Evolutionary conservation across 1,140 invertebrate genomes (phyloP), one percentile per base, ranked within the genome.

Genomic region (Sminthurides bifidus): DNA sequence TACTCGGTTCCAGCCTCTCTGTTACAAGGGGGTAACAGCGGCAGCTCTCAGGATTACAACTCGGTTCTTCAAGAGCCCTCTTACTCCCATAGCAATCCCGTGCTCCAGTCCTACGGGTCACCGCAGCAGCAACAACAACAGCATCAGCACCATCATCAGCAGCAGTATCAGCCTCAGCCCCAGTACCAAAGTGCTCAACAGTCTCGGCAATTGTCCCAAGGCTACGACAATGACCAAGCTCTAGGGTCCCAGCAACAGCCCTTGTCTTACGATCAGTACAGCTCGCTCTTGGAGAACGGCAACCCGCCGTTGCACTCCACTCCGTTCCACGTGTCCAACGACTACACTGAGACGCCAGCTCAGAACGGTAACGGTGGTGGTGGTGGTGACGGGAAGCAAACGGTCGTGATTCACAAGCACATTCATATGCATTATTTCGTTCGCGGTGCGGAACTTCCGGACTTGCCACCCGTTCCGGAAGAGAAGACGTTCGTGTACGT

Each of bases 401-500:
- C 46, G 4, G 46, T 49, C 3, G 46, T 49, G 3, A 49, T 49
- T 33, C 46, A 49, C 19, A 49, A 49, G 21, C 46, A 49, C 29
- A 49, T 49, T 24, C 46, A 49, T 33, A 49, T 49, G 46, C 46
- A 49, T 21, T 49, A 49, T 21, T 49, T 49, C 21, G 46, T 49
- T 3, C 8, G 46, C 3, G 46, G 46, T 5, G 27, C 46, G 10
- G 46, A 49, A 31, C 30, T 49, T 33, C 46, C 46, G 4, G 46
- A 49, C 12, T 49, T 49, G 35, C 46, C 44, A 4, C 57, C 57
- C 30, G 29, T 17, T 8, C 57, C 51, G n/a, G 83, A 86, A 72
- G 82, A 87, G 70, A 89, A 87, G 75, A 89, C 85, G 19, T 75
- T 87, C 54, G 85, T 89, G 64, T 89, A 89, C 73, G 85, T 89